A percentile compares a stretch with the other conserved stretches of the same genome.
Conservation (phyloP, 2,113 vertebrate species). For the Psephotus haematonotus region DNA sequence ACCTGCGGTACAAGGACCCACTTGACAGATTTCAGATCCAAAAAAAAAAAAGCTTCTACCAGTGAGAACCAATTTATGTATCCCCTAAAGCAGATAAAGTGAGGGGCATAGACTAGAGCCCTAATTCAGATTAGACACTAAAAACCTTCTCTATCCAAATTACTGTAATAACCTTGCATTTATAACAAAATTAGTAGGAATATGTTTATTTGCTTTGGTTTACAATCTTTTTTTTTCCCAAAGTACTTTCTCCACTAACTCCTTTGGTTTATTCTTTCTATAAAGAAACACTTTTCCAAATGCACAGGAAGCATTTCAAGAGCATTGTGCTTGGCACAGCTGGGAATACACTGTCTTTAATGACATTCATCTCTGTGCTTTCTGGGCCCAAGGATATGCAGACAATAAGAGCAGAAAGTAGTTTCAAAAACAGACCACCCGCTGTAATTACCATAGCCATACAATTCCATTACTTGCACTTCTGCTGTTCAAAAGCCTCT, state of each 20-base stretch:
- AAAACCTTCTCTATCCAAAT: neutral
- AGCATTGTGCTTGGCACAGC: neutral
- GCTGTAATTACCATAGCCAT: neutral
- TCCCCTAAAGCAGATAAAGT: neutral
- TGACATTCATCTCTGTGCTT: neutral
- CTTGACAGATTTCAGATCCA: neutral
- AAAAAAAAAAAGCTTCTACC: neutral
- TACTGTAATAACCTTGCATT: neutral
- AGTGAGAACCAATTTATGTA: neutral
- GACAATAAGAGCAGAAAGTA: neutral
- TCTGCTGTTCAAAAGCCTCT: neutral
- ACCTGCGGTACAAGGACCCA: neutral
- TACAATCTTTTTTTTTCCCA: neutral
- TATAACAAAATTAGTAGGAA: neutral
- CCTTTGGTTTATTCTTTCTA: neutral
- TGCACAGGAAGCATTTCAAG: neutral
- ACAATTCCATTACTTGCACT: neutral
- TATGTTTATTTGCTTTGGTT: neutral
- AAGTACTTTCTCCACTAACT: neutral
- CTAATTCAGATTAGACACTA: neutral
- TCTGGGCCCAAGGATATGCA: neutral
- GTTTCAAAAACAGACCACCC: neutral
- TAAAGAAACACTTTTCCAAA: slow-evolving; percentile 19
- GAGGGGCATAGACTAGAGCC: neutral
- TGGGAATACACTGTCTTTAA: neutral